Evolutionary conservation across 2,888 invertebrate genomes (phyloP).

Genomic region (Euphydryas editha): DNA sequence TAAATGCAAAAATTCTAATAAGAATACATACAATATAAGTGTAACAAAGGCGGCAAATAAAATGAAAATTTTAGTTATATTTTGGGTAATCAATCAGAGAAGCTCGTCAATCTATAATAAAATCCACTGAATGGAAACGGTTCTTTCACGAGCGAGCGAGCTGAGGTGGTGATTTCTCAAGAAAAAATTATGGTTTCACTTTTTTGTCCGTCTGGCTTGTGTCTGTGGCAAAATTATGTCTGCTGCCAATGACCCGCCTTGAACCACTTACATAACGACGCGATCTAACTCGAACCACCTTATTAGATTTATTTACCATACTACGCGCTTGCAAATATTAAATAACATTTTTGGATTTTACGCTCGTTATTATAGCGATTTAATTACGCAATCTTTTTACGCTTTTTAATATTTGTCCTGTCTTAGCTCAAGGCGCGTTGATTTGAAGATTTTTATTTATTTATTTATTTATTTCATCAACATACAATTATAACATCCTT

Average conservation of each 20-base stretch:
- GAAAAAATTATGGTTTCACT: conserved; percentile 77
- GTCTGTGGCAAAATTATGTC: conserved; percentile 71
- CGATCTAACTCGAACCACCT: conserved; percentile 48
- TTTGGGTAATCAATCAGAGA: conserved; percentile 17
- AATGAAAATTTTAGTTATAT: conserved; percentile 8
- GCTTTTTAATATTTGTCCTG: conserved; percentile 7
- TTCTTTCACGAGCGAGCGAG: conserved; percentile 42
- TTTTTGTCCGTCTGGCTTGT: conserved; percentile 78
- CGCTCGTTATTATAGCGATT: conserved; percentile 16
- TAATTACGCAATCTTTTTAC: conserved; percentile 2
- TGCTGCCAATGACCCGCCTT: conserved; percentile 77
- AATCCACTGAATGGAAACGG: conserved; percentile 31
- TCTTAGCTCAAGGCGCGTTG: background rate
- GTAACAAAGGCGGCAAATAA: background rate
- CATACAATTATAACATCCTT: too few species aligned
- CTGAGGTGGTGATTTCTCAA: conserved; percentile 48
- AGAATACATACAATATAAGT: background rate
- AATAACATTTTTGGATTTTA: conserved; percentile 22
- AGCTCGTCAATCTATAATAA: conserved; percentile 10
- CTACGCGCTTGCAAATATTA: conserved; percentile 21
- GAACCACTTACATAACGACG: conserved; percentile 74
- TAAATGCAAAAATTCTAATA: background rate
- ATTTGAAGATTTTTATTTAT: too few species aligned
- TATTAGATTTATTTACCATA: conserved; percentile 47
- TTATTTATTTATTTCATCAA: too few species aligned